Evolutionary conservation across 1,140 invertebrate genomes (phyloP), one percentile per base, ranked within the genome.

Genomic region (Drosophila parvula): DNA sequence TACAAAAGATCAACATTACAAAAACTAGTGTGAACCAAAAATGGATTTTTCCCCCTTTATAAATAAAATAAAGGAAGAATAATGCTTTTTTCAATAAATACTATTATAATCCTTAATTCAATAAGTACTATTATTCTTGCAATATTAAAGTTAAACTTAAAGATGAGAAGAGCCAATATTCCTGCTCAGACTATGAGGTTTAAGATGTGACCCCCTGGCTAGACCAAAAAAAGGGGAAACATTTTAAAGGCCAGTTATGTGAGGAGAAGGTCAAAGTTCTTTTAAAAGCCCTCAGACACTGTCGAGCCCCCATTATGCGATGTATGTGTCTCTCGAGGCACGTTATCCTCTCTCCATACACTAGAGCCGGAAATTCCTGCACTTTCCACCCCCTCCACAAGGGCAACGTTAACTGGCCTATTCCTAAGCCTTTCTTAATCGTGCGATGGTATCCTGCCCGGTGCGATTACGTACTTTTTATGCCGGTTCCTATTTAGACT

Each of bases 401-500:
- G 58, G 41, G 45, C 53, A 27, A 12, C 34, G 30, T 32, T 45
- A 68, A 78, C 67, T 82, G 56, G 71, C 55, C 68, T 79, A 47
- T 60, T 41, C 47, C 34, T 45, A 11, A 40, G 63, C 69, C 48
- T 10, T 59, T 44, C 32, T 11, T 50, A 43, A 40, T 45, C 36
- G 64, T 36, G 43, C 45, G 45, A 76, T 64, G 41, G 55, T 60
- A 47, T 77, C 41, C 36, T 38, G 41, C 27, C 8, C n/a, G 30
- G 16, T 14, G 30, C 34, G 68, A 65, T 74, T 76, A 86, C 88
- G 75, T 84, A 91, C 76, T 92, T 93, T 92, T 94, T 94, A 84
- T 94, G 94, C 74, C 93, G 93, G 86, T 93, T 94, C 74, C 94
- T 94, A 83, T 94, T 94, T 90, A 94, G 95, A 74, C 95, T 95